A percentile compares a stretch with the other conserved stretches of the same genome.
These are phyloP conservation scores for Lamprologus callipterus DNA, from an alignment of 2,113 vertebrate species.

Conservation along the genomic window DNA sequence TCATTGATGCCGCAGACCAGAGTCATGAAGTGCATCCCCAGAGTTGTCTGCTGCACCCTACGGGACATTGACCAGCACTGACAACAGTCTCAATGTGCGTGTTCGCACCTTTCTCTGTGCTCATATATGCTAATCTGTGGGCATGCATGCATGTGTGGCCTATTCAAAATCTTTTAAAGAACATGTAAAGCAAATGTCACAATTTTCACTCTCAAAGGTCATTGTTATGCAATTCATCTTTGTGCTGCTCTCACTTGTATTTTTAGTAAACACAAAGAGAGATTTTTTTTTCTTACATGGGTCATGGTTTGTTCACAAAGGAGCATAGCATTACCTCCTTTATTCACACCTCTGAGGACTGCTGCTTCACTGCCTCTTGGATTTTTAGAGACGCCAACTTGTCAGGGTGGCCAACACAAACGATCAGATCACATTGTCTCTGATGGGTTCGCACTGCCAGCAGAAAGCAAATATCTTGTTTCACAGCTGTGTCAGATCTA, in stretches of 20 bases:
- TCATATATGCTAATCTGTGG: neutral
- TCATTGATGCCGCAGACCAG: conserved; percentile 78
- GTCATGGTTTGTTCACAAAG: neutral
- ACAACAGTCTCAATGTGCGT: neutral
- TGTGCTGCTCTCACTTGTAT: neutral
- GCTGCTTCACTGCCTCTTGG: conserved; percentile 24
- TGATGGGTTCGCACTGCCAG: conserved; percentile 76
- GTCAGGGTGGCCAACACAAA: conserved; percentile 72
- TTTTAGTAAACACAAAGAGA: neutral
- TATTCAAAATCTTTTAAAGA: neutral
- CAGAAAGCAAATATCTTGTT: conserved; percentile 13
- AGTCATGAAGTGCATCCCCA: conserved; percentile 67
- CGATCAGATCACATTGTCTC: conserved; percentile 79
- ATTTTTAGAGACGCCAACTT: conserved; percentile 43
- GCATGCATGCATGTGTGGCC: neutral
- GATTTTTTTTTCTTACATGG: neutral
- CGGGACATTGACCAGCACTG: neutral
- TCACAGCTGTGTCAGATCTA: neutral
- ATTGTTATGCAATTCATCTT: neutral
- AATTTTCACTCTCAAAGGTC: neutral
- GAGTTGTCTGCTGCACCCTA: conserved; percentile 43
- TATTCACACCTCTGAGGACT: conserved; percentile 7
- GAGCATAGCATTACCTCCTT: conserved; percentile 5
- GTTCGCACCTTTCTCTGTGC: neutral
- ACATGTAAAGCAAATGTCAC: neutral